These are phyloP conservation scores for Larimichthys polyactis DNA, from an alignment of 2,113 vertebrate species.

Conservation along the genomic window DNA sequence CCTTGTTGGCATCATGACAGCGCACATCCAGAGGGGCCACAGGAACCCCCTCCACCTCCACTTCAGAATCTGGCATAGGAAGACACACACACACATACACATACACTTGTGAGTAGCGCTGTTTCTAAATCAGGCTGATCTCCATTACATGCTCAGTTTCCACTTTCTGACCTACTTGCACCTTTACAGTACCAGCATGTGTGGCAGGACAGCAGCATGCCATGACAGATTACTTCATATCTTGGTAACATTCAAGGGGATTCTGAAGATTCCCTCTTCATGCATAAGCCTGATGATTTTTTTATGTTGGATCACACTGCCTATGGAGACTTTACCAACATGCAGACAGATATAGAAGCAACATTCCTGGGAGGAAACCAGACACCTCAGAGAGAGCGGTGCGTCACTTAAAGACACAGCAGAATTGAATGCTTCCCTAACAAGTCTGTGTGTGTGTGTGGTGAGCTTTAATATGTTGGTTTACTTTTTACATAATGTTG, in stretches of 20 bases:
- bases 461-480: not conserved
- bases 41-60: conserved; percentile 92
- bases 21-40: conserved; percentile 94
- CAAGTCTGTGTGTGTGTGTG: not conserved
- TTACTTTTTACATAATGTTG: not conserved
- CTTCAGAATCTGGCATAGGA: conserved; percentile 87
- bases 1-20: conserved; percentile 96
- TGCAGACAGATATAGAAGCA: conserved; percentile 73
- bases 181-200: conserved; percentile 25
- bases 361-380: conserved; percentile 59
- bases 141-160: conserved; percentile 55
- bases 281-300: not conserved
- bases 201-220: conserved; percentile 3
- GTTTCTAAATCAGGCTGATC: conserved; percentile 66
- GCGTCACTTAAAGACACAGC: conserved; percentile 74
- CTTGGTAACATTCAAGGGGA: not conserved
- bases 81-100: conserved; percentile 15
- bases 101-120: conserved; percentile 23
- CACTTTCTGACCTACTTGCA: conserved; percentile 56
- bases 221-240: conserved; percentile 11
- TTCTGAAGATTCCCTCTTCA: not conserved
- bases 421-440: not conserved
- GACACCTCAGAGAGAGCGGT: conserved; percentile 54
- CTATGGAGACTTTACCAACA: conserved; percentile 50
- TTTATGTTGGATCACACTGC: not conserved